phyloP scores from a whole-genome alignment of 2,888 invertebrate species.

The Brenthis daphne region DNA sequence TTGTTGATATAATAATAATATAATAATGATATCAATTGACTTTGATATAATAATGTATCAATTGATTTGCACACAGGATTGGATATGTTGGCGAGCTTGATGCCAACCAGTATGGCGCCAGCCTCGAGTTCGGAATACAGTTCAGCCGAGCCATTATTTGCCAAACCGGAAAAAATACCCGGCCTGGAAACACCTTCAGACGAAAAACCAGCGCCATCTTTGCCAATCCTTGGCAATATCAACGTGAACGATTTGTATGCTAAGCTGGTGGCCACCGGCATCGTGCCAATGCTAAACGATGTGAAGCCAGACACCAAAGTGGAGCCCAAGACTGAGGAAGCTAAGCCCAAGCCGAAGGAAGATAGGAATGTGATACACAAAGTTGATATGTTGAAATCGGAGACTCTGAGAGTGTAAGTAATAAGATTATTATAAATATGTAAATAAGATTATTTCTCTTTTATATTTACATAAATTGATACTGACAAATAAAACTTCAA shows the following conservation, averaged over 20 bases:
- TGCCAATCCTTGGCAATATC: constrained; percentile 65
- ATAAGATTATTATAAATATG: too few species aligned
- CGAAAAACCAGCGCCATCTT: constrained; percentile 57
- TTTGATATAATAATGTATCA: neutral
- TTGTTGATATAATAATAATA: neutral
- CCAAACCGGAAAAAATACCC: constrained; percentile 61
- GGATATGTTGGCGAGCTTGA: constrained; percentile 85
- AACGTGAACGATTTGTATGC: constrained; percentile 93
- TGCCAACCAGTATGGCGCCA: constrained; percentile 84
- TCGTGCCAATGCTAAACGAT: constrained; percentile 54
- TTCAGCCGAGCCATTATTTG: constrained; percentile 69
- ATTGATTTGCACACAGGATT: constrained; percentile 66
- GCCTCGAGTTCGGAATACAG: constrained; percentile 82
- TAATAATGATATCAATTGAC: neutral
- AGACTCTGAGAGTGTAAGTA: constrained; percentile 88
- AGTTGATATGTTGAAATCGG: constrained; percentile 86
- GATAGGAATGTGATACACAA: constrained; percentile 78
- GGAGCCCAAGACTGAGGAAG: constrained; percentile 48
- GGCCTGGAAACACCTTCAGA: constrained; percentile 63
- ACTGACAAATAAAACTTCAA: too few species aligned
- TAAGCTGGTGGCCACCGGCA: constrained; percentile 90
- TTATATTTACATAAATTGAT: too few species aligned
- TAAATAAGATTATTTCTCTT: too few species aligned
- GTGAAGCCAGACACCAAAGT: constrained; percentile 49
- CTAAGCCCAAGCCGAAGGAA: constrained; percentile 55